Conservation (phyloP, 2,797 vertebrate species). For the Crenuchus spilurus region DNA sequence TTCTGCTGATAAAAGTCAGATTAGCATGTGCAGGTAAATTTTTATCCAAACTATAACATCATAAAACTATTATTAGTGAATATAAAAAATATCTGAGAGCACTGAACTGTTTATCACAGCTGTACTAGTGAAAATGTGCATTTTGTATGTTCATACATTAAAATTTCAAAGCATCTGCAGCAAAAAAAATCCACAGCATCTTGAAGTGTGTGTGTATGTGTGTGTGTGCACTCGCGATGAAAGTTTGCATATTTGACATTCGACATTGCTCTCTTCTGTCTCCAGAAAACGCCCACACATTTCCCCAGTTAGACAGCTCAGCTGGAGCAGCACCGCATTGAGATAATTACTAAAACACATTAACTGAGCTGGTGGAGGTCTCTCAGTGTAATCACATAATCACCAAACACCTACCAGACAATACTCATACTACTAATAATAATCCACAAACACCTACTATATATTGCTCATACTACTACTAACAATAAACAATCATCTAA, state of each 20-base stretch:
- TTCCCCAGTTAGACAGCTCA: neutral
- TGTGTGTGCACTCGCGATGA: neutral
- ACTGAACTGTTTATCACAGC: neutral
- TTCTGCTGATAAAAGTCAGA: too few relatives aligned
- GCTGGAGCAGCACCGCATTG: neutral
- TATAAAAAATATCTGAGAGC: too few relatives aligned
- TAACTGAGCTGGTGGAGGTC: neutral
- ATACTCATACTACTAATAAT: neutral
- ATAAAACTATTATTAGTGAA: too few relatives aligned
- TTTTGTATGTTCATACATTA: too few relatives aligned
- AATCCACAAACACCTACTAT: too few relatives aligned
- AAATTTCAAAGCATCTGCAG: neutral
- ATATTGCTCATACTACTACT: too few relatives aligned
- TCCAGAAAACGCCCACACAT: slow-evolving; percentile 3
- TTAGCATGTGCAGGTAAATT: too few relatives aligned
- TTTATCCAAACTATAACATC: too few relatives aligned
- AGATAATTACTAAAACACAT: neutral
- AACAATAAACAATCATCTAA: too few relatives aligned
- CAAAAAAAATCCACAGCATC: neutral
- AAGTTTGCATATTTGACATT: neutral
- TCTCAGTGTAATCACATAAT: neutral
- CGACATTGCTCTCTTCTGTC: neutral
- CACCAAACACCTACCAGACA: neutral
- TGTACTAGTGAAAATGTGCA: neutral
- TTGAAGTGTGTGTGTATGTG: neutral